phyloP scores from a whole-genome alignment of 2,113 vertebrate species.

The Phalacrocorax aristotelis region DNA sequence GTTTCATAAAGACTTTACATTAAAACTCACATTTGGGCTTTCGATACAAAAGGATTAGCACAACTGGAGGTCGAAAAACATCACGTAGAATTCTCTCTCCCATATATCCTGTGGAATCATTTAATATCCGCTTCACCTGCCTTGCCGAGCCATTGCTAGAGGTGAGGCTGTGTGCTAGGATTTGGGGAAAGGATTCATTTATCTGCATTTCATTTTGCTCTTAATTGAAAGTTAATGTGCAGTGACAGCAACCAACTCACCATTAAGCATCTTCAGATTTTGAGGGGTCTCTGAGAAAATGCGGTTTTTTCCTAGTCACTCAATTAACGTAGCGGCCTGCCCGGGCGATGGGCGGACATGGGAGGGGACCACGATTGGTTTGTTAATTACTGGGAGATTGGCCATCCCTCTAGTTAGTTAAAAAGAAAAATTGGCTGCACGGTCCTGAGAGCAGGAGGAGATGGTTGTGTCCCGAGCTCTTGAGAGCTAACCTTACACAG shows the following conservation, averaged over 20 bases:
- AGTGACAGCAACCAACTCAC: not conserved
- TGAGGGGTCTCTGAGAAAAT: slow-evolving; percentile 1
- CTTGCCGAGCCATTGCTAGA: not conserved
- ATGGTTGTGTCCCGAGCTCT: not conserved
- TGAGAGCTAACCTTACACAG: not conserved
- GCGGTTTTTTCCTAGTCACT: not conserved
- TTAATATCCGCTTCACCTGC: not conserved
- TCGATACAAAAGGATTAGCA: not conserved
- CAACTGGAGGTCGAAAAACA: not conserved
- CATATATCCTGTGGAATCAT: not conserved
- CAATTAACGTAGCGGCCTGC: not conserved
- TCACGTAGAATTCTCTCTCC: not conserved
- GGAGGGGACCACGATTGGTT: not conserved
- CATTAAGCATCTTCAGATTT: not conserved
- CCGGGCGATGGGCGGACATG: not conserved
- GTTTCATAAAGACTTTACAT: not conserved
- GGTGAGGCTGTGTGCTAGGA: not conserved
- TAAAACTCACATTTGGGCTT: not conserved
- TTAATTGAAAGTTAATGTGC: slow-evolving; percentile 11
- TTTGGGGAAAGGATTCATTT: not conserved
- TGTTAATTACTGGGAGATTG: not conserved
- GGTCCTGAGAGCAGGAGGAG: not conserved
- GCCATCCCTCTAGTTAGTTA: not conserved
- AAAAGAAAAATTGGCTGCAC: not conserved
- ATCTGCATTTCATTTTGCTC: not conserved